Base-by-base conservation (phyloP, 2,888 invertebrate genomes). In the Fragum sueziense region DNA sequence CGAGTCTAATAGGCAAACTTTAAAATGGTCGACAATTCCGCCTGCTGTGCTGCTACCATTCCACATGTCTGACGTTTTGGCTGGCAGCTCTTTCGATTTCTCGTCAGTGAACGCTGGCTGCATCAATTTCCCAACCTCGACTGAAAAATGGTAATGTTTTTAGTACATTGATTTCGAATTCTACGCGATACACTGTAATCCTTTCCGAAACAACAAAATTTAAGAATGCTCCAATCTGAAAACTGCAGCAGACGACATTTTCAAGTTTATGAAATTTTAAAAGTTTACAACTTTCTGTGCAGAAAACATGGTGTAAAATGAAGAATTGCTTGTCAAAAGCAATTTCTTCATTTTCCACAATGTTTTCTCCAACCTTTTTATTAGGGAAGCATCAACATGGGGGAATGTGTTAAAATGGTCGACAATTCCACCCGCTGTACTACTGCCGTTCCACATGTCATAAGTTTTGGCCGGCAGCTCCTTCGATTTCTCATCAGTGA, bases 321-420 rank as follows among this genome's bases (percentile, higher is more conserved):
- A n/a, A n/a, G n/a, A n/a, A n/a, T n/a, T n/a, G n/a, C n/a, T n/a
- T n/a, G n/a, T n/a, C n/a, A n/a, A n/a, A n/a, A n/a, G n/a, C n/a
- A n/a, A n/a, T n/a, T n/a, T n/a, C n/a, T n/a, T n/a, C n/a, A n/a
- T n/a, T n/a, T n/a, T n/a, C n/a, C n/a, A n/a, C n/a, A n/a, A n/a
- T n/a, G n/a, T n/a, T n/a, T n/a, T n/a, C n/a, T n/a, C n/a, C n/a
- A n/a, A n/a, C n/a, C n/a, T n/a, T n/a, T n/a, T n/a, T n/a, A n/a
- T n/a, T n/a, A n/a, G n/a, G n/a, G n/a, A n/a, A n/a, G n/a, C n/a
- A n/a, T n/a, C n/a, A n/a, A n/a, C n/a, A n/a, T n/a, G n/a, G n/a
- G n/a, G n/a, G n/a, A n/a, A n/a, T n/a, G n/a, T n/a, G n/a, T 78
- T 82, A 51, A 76, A 82, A 59, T 82, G 78, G 31, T 82, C 82